Evolutionary conservation across 2,888 invertebrate species (phyloP).

Genomic region (Prosopocoilus inquinatus): DNA sequence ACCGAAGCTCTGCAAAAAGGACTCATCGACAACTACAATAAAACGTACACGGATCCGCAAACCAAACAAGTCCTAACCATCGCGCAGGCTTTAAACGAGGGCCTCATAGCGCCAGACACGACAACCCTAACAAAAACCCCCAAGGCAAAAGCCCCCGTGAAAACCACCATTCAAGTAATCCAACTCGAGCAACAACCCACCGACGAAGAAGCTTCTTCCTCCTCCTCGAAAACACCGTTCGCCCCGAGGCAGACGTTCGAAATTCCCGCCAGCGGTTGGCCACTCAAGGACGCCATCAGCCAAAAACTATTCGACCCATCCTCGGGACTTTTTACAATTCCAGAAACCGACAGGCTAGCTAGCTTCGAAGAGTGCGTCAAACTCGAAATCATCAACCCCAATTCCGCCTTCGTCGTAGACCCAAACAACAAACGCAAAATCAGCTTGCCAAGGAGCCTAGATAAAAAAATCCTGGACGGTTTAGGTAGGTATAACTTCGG

Average conservation of each 20-base stretch:
- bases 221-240: background rate
- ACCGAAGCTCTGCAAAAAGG: conserved; percentile 76
- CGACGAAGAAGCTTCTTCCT: background rate
- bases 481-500: conserved; percentile 71
- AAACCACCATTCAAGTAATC: conserved; percentile 30
- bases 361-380: conserved; percentile 86
- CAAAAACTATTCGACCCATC: conserved; percentile 79
- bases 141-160: conserved; percentile 33
- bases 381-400: conserved; percentile 79
- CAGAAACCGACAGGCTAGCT: conserved; percentile 79
- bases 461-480: conserved; percentile 73
- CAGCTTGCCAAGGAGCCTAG: conserved; percentile 69
- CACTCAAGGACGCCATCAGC: conserved; percentile 77
- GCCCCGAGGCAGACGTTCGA: conserved; percentile 63
- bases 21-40: conserved; percentile 74
- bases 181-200: conserved; percentile 9
- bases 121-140: conserved; percentile 29
- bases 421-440: conserved; percentile 59
- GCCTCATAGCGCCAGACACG: conserved; percentile 63
- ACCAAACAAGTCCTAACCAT: conserved; percentile 72
- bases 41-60: conserved; percentile 74
- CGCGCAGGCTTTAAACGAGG: conserved; percentile 74
- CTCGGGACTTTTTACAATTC: conserved; percentile 81
- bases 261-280: conserved; percentile 81
- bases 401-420: conserved; percentile 80